A percentile compares a stretch with the other conserved stretches of the same genome.
These are phyloP conservation scores for Coregonus sp. DNA, from an alignment of 2,797 vertebrate species.

Conservation along the genomic window DNA sequence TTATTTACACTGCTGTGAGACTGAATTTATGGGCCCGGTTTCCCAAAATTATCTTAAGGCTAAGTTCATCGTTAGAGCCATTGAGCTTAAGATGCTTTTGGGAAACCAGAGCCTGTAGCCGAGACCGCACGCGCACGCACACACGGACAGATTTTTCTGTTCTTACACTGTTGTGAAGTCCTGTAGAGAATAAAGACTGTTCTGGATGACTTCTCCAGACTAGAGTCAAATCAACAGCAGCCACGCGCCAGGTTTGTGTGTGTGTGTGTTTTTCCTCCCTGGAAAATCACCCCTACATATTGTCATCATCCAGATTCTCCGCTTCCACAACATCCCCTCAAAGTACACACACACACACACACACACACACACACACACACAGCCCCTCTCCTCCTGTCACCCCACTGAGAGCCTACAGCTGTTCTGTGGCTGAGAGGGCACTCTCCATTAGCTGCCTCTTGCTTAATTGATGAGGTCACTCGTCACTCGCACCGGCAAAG, in stretches of 20 bases:
- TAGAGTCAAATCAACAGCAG: background rate
- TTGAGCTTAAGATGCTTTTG: too few relatives aligned
- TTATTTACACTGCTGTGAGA: background rate
- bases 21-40: background rate
- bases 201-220: conserved; percentile 1
- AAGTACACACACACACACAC: background rate
- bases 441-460: conserved; percentile 28
- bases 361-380: background rate
- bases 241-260: background rate
- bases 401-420: conserved; percentile 35
- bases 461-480: conserved; percentile 46
- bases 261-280: background rate
- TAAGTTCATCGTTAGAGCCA: too few relatives aligned
- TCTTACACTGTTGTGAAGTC: too few relatives aligned
- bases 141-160: background rate
- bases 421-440: conserved; percentile 2
- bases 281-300: background rate
- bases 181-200: background rate
- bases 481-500: conserved; percentile 23
- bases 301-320: background rate
- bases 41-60: too few relatives aligned
- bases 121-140: background rate
- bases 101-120: background rate
- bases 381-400: background rate
- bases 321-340: background rate